Evolutionary conservation across 2,888 invertebrate species (phyloP).

Genomic region (Andrena trimmerana): DNA sequence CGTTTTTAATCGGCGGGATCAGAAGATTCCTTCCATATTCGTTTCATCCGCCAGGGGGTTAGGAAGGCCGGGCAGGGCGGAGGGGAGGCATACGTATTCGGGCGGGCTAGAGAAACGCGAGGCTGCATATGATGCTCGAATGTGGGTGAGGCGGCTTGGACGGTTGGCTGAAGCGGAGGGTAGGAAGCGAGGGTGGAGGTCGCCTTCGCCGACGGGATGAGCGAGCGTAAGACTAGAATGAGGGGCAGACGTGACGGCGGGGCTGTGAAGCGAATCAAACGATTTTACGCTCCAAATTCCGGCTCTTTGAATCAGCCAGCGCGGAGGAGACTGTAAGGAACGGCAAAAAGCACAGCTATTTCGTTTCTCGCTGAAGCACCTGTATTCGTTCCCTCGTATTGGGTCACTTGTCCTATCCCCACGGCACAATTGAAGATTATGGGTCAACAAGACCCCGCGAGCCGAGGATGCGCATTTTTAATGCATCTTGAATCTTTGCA

Average conservation of each 20-base stretch:
- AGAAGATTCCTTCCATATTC: background rate
- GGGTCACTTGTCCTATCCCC: conserved; percentile 27
- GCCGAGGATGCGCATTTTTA: background rate
- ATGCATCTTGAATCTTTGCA: background rate
- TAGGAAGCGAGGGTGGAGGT: conserved; percentile 37
- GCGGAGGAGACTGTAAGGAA: conserved; percentile 57
- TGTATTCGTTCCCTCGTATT: conserved; percentile 37
- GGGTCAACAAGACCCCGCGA: conserved; percentile 7
- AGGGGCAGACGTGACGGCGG: conserved; percentile 77
- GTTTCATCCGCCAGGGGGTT: background rate
- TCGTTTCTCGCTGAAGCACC: conserved; percentile 44
- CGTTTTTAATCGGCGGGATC: conserved; percentile 15
- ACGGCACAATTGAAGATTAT: conserved; percentile 23
- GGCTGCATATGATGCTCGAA: conserved; percentile 50
- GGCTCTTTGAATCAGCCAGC: conserved; percentile 70
- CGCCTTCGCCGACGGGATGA: conserved; percentile 52
- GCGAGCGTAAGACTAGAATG: conserved; percentile 65
- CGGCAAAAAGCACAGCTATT: conserved; percentile 62
- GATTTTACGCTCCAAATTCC: conserved; percentile 83
- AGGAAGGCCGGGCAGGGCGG: background rate
- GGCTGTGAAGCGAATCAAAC: conserved; percentile 82
- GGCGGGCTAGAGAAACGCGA: conserved; percentile 7
- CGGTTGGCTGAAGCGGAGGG: conserved; percentile 42
- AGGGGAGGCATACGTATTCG: conserved; percentile 18
- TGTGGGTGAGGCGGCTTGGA: conserved; percentile 39